These are phyloP conservation scores for Baccha elongata DNA, from an alignment of 2,888 invertebrate genomes.

Conservation along the genomic window DNA sequence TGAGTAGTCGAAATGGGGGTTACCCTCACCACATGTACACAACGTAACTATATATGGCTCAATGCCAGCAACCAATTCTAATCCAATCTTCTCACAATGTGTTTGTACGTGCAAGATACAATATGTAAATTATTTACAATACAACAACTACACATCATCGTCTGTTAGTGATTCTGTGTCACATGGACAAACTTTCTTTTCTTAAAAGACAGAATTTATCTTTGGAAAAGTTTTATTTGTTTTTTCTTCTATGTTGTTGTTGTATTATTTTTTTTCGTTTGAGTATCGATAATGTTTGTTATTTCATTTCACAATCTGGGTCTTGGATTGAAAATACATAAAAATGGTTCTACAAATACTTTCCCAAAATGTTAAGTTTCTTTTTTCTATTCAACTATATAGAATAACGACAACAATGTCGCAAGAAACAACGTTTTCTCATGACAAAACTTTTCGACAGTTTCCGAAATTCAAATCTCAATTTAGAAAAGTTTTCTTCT, in stretches of 20 bases:
- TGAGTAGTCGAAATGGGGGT: background rate
- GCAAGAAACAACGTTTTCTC: slow-evolving; percentile 33
- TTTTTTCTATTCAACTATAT: slow-evolving; percentile 28
- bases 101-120: slow-evolving; percentile 23
- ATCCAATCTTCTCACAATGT: slow-evolving; percentile 31
- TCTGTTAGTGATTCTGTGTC: slow-evolving; percentile 15
- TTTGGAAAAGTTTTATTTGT: slow-evolving; percentile 39
- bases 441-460: slow-evolving; percentile 45
- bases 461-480: slow-evolving; percentile 60
- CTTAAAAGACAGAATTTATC: slow-evolving; percentile 47
- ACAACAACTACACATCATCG: slow-evolving; percentile 3
- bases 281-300: slow-evolving; percentile 40
- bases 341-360: background rate
- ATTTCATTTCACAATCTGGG: slow-evolving; percentile 36
- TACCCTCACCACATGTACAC: background rate
- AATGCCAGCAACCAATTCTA: slow-evolving; percentile 33
- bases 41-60: slow-evolving; percentile 35
- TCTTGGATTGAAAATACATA: slow-evolving; percentile 36
- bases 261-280: slow-evolving; percentile 23
- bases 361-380: slow-evolving; percentile 18
- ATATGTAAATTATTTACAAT: slow-evolving; percentile 37
- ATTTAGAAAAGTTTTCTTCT: slow-evolving; percentile 52
- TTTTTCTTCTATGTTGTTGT: slow-evolving; percentile 10
- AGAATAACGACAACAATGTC: background rate
- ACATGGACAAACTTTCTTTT: slow-evolving; percentile 38